Evolutionary conservation across 2,113 vertebrate genomes (phyloP).

Genomic region (Coturnix japonica): DNA sequence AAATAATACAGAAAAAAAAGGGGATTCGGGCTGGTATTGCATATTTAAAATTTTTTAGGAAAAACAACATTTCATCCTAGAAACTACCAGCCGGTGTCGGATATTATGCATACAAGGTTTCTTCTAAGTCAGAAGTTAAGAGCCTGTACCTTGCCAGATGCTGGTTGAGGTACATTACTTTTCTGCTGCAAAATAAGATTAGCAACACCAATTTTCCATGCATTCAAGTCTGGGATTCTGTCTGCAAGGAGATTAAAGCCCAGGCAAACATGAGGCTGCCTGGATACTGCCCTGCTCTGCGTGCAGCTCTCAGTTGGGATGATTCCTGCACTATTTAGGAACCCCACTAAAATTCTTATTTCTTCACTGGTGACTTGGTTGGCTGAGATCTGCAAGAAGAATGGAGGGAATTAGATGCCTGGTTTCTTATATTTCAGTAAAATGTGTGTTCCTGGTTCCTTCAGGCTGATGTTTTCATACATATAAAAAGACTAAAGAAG

Average conservation of each 20-base stretch:
- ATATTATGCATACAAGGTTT: not conserved
- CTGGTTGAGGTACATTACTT: not conserved
- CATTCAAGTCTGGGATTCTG: slow-evolving; percentile 54
- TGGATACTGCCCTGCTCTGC: not conserved
- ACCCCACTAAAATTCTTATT: not conserved
- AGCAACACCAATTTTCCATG: slow-evolving; percentile 59
- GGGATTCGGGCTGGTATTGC: not conserved
- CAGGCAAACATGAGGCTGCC: not conserved
- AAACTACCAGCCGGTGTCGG: not conserved
- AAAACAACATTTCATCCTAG: not conserved
- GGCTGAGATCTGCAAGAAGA: not conserved
- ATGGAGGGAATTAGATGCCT: not conserved
- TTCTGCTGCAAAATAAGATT: slow-evolving; percentile 60
- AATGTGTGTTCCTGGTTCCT: not conserved
- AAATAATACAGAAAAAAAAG: not conserved
- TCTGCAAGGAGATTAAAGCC: slow-evolving; percentile 35
- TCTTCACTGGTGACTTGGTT: not conserved
- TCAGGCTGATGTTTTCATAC: not conserved
- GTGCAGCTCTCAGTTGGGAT: not conserved
- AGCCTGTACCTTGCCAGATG: slow-evolving; percentile 25
- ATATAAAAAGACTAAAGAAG: not conserved
- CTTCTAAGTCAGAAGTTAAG: not conserved
- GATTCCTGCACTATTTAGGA: not conserved
- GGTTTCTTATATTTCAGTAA: not conserved
- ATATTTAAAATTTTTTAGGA: not conserved